phyloP scores from a whole-genome alignment of 2,888 invertebrate genomes.

The Clostera curtula region DNA sequence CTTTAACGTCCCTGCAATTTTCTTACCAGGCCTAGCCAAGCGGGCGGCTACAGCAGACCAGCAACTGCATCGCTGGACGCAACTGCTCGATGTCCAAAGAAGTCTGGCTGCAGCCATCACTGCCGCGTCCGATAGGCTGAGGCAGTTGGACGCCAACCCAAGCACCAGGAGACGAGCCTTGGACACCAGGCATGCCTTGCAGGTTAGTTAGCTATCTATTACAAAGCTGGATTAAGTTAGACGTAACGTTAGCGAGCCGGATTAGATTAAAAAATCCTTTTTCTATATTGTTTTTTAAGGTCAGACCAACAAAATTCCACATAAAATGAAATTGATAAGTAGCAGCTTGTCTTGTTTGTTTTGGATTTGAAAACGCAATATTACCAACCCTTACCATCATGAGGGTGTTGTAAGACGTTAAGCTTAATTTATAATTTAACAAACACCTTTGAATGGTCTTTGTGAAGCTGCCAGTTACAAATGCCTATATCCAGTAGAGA shows the following conservation, averaged over 20 bases:
- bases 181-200: slow-evolving; percentile 81
- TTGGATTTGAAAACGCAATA: background rate
- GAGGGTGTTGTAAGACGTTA: no score
- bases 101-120: slow-evolving; percentile 80
- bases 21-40: slow-evolving; percentile 57
- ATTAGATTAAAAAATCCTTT: no score
- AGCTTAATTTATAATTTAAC: no score
- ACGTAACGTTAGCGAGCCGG: no score
- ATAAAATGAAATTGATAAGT: no score
- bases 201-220: slow-evolving; percentile 58
- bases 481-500: no score
- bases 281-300: no score
- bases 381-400: background rate
- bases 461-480: no score
- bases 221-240: no score
- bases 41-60: slow-evolving; percentile 79
- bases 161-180: slow-evolving; percentile 83
- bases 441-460: no score
- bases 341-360: no score
- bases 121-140: slow-evolving; percentile 82
- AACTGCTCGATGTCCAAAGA: slow-evolving; percentile 82
- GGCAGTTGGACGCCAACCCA: slow-evolving; percentile 85
- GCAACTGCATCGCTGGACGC: slow-evolving; percentile 79
- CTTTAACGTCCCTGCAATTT: no score
- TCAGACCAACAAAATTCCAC: background rate